Evolutionary conservation across 2,888 invertebrate species (phyloP), one percentile per base, ranked within the genome.

Genomic region (Erpobdella octoculata): DNA sequence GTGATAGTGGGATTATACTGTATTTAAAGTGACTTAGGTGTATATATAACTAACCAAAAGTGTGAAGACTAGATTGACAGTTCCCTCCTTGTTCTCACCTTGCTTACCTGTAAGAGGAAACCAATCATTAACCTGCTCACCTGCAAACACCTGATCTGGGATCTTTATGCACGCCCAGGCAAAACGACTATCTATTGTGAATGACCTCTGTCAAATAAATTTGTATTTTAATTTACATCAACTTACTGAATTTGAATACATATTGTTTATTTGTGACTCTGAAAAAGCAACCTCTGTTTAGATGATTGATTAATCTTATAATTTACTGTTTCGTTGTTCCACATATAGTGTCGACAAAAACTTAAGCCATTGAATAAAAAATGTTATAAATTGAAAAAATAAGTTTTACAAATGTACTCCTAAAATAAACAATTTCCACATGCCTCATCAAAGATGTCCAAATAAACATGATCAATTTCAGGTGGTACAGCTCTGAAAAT

Each of bases 41-140:
- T 15, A n/a, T 33, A 5, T 6, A 62, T 15, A 33, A 72, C 80
- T 77, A 75, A 82, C 82, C 12, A 78, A 77, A 53, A 80, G 79
- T 8, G 74, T 77, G 69, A 95, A 86, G 37, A 95, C 91, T 58
- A 97, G 85, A 83, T 94, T 92, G 78, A 97, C 89, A 86, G 90
- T 90, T 41, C 96, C 96, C 84, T 96, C 96, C 78, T 91, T 88
- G 61, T 90, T 91, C 76, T 95, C 94, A 0, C 96, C 96, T 84
- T 93, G 93, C 82, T 93, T 93, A 25, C 97, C 96, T 81, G 89
- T 92, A 73, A 97, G 85, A 3, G 90, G 89, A 83, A 90, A 94
- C 94, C 95, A 96, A 80, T 95, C 93, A 83, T 97, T 96, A 77
- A 90, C 89, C 0, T 93, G 93, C 81, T 93, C 91, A 12, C 93